Percentiles rank a stretch among this genome's conserved stretches.
Conservation (phyloP, 2,113 vertebrate genomes). For the Puffinus mauretanicus region DNA sequence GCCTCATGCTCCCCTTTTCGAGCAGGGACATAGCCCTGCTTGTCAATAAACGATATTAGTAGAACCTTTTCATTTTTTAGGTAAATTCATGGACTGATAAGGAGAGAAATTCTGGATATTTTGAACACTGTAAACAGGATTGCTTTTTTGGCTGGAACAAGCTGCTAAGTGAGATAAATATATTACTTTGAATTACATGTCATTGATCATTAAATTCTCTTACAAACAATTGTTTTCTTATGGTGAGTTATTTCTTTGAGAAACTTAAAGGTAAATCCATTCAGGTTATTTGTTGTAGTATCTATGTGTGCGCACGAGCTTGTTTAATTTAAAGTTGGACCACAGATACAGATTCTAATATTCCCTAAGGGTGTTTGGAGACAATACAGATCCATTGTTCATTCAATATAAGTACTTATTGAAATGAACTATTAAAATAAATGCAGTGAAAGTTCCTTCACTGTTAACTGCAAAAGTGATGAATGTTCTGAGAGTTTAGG, state of each 20-base stretch:
- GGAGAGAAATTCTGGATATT: background rate
- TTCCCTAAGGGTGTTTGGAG: background rate
- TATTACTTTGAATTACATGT: background rate
- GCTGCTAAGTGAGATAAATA: background rate
- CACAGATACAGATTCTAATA: background rate
- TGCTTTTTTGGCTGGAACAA: background rate
- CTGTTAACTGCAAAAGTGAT: background rate
- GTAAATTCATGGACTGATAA: background rate
- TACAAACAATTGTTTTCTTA: background rate
- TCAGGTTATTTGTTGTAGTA: background rate
- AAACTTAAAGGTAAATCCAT: background rate
- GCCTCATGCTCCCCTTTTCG: background rate
- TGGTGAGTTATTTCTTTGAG: background rate
- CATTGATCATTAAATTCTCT: background rate
- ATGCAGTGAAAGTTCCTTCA: background rate
- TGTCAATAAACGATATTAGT: background rate
- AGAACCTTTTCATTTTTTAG: slow-evolving; percentile 1
- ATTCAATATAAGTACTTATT: background rate
- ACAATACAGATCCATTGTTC: background rate
- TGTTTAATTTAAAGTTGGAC: background rate
- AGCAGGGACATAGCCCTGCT: background rate
- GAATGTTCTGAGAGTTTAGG: background rate
- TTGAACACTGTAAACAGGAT: background rate
- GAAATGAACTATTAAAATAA: slow-evolving; percentile 25
- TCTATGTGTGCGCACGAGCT: background rate